phyloP scores from a whole-genome alignment of 2,113 vertebrate species.

The Rutilus rutilus region DNA sequence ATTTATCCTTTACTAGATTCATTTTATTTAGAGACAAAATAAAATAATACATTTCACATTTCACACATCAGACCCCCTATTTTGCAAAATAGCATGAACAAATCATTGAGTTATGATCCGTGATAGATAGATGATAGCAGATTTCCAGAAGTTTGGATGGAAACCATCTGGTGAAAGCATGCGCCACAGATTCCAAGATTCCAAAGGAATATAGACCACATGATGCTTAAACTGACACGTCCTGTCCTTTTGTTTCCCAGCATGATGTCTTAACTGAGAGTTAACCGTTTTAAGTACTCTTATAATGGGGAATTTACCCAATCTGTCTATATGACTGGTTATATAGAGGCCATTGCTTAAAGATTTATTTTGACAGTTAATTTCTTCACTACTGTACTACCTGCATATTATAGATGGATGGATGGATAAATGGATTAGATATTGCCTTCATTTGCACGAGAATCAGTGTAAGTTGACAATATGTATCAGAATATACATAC shows the following conservation, averaged over 20 bases:
- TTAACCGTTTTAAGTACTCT: background rate
- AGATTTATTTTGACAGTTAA: background rate
- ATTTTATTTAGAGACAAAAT: background rate
- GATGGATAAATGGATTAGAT: background rate
- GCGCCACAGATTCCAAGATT: slow-evolving; percentile 38
- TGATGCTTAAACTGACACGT: slow-evolving; percentile 40
- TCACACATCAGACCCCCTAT: background rate
- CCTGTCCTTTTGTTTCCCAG: slow-evolving; percentile 18
- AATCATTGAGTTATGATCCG: background rate
- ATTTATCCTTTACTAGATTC: background rate
- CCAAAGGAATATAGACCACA: slow-evolving; percentile 36
- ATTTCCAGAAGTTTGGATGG: slow-evolving; percentile 21
- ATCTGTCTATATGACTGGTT: background rate
- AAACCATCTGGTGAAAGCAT: background rate
- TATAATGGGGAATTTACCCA: background rate
- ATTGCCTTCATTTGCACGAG: background rate
- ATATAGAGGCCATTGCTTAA: background rate
- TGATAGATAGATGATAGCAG: background rate
- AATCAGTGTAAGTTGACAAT: background rate
- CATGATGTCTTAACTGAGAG: slow-evolving; percentile 17
- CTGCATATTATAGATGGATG: background rate
- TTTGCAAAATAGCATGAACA: background rate
- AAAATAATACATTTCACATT: background rate
- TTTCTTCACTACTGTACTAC: background rate
- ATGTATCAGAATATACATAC: slow-evolving; percentile 54